Percentiles rank a stretch among this genome's conserved stretches.
phyloP scores from a whole-genome alignment of 2,888 invertebrate genomes.

The Oligia latruncula region DNA sequence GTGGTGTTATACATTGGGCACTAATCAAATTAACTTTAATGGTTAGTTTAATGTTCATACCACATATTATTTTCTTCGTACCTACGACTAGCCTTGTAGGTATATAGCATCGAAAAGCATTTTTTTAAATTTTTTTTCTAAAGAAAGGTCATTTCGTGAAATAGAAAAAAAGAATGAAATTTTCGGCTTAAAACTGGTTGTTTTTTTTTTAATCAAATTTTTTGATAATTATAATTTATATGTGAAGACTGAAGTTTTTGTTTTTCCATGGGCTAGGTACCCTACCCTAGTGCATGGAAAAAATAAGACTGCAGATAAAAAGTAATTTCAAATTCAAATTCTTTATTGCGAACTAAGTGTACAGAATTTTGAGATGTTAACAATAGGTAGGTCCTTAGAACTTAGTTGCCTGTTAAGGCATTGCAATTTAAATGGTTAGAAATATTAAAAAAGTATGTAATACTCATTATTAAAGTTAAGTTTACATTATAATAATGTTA shows the following conservation, averaged over 20 bases:
- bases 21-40: slow-evolving; percentile 4
- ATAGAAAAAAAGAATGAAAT: no score
- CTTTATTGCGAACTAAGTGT: no score
- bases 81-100: neutral
- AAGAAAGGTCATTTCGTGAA: neutral
- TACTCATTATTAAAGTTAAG: no score
- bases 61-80: neutral
- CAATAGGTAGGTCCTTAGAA: no score
- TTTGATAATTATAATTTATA: neutral
- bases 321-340: no score
- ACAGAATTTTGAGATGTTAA: no score
- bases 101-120: neutral
- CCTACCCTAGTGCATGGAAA: neutral
- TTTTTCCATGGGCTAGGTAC: no score
- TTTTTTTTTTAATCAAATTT: neutral
- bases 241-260: neutral
- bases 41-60: neutral
- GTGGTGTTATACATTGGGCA: slow-evolving; percentile 66
- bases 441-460: no score
- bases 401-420: no score
- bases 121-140: neutral
- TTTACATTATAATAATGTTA: no score
- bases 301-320: neutral
- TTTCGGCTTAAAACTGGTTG: neutral
- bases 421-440: no score